These are phyloP conservation scores for Geopemphigus sp. DNA, from an alignment of 1,140 invertebrate genomes.

Conservation along the genomic window DNA sequence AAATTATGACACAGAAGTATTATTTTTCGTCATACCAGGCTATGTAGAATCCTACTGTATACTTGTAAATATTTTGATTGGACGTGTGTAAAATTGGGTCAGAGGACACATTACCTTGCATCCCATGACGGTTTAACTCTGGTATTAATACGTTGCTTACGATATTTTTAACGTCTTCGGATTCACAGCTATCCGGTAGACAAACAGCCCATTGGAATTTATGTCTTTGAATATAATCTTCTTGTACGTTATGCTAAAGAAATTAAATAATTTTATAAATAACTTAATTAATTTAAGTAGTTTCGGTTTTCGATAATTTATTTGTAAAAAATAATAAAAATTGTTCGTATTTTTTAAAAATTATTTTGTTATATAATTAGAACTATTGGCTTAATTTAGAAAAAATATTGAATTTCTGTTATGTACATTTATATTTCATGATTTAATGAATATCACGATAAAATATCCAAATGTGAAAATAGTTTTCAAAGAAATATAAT, in stretches of 20 bases:
- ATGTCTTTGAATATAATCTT: slow-evolving; percentile 34
- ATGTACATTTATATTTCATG: no score
- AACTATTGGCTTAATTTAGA: no score
- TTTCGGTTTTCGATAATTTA: no score
- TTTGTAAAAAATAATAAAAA: no score
- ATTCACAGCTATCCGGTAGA: slow-evolving; percentile 31
- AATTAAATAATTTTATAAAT: background rate
- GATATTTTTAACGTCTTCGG: slow-evolving; percentile 21
- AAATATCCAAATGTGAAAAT: no score
- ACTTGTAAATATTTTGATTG: slow-evolving; percentile 1
- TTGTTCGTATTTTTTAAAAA: no score
- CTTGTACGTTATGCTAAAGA: slow-evolving; percentile 31
- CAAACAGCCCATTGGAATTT: slow-evolving; percentile 29
- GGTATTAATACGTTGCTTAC: slow-evolving; percentile 32
- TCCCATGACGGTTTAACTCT: slow-evolving; percentile 21
- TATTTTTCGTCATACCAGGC: background rate
- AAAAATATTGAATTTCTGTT: no score
- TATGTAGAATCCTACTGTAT: background rate
- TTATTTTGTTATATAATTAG: no score
- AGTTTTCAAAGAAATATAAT: no score
- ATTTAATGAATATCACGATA: no score
- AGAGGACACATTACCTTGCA: slow-evolving; percentile 16
- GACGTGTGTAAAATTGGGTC: slow-evolving; percentile 35
- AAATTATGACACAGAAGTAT: background rate
- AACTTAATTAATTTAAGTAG: no score